Conservation (phyloP, 2,888 invertebrate genomes). For the Erebia aethiops region DNA sequence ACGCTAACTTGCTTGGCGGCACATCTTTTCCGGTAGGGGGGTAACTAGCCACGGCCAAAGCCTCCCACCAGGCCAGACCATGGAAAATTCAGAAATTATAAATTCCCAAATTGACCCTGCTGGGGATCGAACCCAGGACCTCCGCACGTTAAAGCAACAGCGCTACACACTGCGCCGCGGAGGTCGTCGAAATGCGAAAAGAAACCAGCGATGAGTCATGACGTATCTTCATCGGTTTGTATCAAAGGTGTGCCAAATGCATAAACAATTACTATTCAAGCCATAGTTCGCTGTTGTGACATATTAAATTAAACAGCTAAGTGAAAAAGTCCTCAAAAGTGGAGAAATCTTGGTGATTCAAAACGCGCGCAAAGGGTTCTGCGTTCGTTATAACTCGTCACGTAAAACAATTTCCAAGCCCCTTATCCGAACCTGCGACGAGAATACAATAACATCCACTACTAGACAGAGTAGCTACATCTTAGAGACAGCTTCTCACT, state of each 20-base stretch:
- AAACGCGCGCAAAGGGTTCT: constrained; percentile 56
- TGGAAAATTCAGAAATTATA: no score
- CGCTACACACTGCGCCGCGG: no score
- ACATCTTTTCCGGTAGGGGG: no score
- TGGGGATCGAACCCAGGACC: no score
- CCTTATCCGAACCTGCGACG: constrained; percentile 59
- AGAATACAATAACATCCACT: constrained; percentile 60
- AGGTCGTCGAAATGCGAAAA: no score
- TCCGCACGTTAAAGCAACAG: no score
- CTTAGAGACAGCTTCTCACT: constrained; percentile 15
- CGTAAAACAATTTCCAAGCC: constrained; percentile 70
- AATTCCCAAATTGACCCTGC: no score
- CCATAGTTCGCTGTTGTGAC: constrained; percentile 31
- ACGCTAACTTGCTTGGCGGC: no score
- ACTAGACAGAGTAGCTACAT: constrained; percentile 32
- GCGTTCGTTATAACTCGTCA: constrained; percentile 66
- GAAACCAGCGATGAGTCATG: no score
- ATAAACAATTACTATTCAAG: constrained; percentile 25
- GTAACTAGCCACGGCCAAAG: no score
- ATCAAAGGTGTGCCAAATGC: neutral
- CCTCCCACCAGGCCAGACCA: no score
- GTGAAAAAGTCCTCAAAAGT: constrained; percentile 38
- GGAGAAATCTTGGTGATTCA: constrained; percentile 53
- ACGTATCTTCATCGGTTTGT: no score
- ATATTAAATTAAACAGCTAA: constrained; percentile 42